Evolutionary conservation across 2,113 vertebrate genomes (phyloP).

Genomic region (Larimichthys crocea): DNA sequence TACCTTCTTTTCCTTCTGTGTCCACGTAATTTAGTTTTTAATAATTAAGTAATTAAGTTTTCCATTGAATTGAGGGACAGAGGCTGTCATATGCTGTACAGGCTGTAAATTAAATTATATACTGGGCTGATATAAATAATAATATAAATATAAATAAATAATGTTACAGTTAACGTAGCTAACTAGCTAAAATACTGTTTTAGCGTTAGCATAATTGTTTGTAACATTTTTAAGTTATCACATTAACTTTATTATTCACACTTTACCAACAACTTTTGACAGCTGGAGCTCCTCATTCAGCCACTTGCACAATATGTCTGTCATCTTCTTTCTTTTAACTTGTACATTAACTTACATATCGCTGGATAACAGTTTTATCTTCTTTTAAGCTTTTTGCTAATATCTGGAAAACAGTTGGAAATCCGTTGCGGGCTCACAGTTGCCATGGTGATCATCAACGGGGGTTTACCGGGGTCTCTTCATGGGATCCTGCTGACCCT

Average conservation of each 20-base stretch:
- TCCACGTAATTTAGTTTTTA: no score
- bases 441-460: constrained; percentile 75
- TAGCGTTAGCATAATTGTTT: neutral
- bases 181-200: no score
- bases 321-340: constrained; percentile 80
- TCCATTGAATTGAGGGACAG: no score
- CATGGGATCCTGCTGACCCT: neutral
- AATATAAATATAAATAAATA: no score
- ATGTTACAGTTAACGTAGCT: neutral
- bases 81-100: no score
- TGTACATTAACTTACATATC: neutral
- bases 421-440: constrained; percentile 54
- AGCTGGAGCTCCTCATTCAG: constrained; percentile 90
- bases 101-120: no score
- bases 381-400: neutral
- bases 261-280: constrained; percentile 89
- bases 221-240: neutral
- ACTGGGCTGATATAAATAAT: no score
- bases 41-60: no score
- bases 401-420: neutral
- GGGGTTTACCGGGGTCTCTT: neutral
- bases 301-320: constrained; percentile 91
- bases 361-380: neutral
- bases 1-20: neutral
- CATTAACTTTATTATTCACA: neutral